Percentiles rank a stretch among this genome's conserved stretches.
Conservation (phyloP, 2,113 vertebrate genomes). For the Epinephelus moara region DNA sequence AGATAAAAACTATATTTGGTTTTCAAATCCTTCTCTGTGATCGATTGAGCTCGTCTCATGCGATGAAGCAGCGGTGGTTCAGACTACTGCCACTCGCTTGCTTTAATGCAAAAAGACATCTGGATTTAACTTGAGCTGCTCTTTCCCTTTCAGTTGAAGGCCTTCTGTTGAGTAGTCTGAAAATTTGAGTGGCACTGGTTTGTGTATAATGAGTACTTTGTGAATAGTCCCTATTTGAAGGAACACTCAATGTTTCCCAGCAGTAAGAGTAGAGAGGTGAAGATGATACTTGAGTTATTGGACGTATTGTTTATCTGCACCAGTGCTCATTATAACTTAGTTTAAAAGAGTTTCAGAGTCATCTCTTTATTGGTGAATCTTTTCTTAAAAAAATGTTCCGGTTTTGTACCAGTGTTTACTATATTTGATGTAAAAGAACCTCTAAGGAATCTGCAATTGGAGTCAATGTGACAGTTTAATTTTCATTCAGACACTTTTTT, state of each 20-base stretch:
- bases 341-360: too few relatives aligned
- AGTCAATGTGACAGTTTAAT: too few relatives aligned
- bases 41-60: slow-evolving; percentile 11
- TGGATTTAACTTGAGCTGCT: neutral
- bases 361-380: neutral
- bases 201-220: neutral
- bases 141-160: neutral
- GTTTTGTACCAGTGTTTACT: too few relatives aligned
- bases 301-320: neutral
- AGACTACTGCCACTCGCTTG: neutral
- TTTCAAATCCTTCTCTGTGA: slow-evolving; percentile 33
- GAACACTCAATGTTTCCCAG: neutral
- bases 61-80: neutral
- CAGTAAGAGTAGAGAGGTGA: neutral
- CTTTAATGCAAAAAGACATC: neutral
- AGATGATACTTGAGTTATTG: neutral
- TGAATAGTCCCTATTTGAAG: neutral
- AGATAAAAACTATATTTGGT: slow-evolving; percentile 18
- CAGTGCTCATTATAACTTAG: neutral
- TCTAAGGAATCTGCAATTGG: too few relatives aligned
- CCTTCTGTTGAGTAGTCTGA: neutral
- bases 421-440: neutral
- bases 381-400: neutral
- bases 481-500: too few relatives aligned
- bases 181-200: neutral